Evolutionary conservation across 2,888 invertebrate genomes (phyloP).

Genomic region (Hanleya hanleyi): DNA sequence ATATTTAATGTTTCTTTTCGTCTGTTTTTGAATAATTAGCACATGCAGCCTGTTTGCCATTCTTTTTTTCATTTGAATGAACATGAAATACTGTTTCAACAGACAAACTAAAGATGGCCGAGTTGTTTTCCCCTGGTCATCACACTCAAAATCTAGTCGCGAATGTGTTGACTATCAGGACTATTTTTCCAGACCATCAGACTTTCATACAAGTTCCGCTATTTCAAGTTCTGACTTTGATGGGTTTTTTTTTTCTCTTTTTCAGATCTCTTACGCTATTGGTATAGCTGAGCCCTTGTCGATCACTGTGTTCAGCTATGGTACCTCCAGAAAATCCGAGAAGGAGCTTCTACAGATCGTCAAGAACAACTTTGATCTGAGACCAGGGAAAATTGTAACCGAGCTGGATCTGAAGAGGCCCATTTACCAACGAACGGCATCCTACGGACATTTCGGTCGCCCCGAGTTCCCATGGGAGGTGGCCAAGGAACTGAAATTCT

Average conservation of each 20-base stretch:
- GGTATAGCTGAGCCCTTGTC: slow-evolving; percentile 97
- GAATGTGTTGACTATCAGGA: no score
- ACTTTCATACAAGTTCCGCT: neutral
- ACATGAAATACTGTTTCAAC: no score
- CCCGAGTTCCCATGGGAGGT: slow-evolving; percentile 97
- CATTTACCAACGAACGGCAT: slow-evolving; percentile 96
- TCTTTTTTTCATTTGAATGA: no score
- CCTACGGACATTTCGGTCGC: slow-evolving; percentile 99
- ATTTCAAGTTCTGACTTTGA: neutral
- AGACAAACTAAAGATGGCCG: no score
- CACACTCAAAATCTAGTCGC: no score
- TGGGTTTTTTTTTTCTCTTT: slow-evolving; percentile 23
- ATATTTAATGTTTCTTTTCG: no score
- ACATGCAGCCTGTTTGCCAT: no score
- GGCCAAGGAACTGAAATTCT: slow-evolving; percentile 80
- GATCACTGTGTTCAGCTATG: slow-evolving; percentile 96
- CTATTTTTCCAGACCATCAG: neutral
- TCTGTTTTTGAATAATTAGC: no score
- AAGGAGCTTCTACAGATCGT: slow-evolving; percentile 87
- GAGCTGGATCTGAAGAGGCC: slow-evolving; percentile 84
- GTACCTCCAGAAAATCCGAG: slow-evolving; percentile 89
- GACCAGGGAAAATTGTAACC: slow-evolving; percentile 92
- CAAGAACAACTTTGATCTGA: slow-evolving; percentile 94
- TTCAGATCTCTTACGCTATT: slow-evolving; percentile 95
- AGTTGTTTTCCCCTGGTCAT: no score